phyloP scores from a whole-genome alignment of 30 jellyfish, hydroid and myxozoan genomes.

The Haliclystus octoradiatus region DNA sequence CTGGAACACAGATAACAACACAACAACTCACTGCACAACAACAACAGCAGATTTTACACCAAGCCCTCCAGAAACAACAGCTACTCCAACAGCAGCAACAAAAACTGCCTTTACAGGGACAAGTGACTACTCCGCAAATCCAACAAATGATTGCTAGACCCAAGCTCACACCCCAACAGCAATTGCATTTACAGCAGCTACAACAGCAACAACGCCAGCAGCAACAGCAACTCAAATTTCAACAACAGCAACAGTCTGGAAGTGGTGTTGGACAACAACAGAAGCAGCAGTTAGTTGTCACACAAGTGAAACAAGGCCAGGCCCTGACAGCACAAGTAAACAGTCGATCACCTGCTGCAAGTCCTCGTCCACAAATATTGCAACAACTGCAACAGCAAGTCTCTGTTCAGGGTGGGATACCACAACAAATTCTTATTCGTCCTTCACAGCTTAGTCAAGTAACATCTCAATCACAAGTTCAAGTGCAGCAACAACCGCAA shows the following conservation, averaged over 20 bases:
- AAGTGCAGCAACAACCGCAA: conserved; percentile 33
- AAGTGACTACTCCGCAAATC: conserved; percentile 50
- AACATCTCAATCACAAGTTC: conserved; percentile 17
- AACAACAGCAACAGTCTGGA: conserved; percentile 57
- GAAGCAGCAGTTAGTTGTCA: conserved; percentile 84
- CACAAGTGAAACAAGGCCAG: conserved; percentile 58
- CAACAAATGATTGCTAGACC: conserved; percentile 87
- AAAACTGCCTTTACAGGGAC: conserved; percentile 25
- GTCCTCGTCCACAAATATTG: conserved; percentile 9
- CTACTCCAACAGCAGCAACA: conserved; percentile 62
- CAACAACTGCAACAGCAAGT: conserved; percentile 51
- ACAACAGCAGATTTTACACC: conserved; percentile 80
- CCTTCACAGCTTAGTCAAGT: conserved; percentile 46
- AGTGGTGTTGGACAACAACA: conserved; percentile 61
- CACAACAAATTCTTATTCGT: conserved; percentile 80
- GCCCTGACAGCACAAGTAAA: conserved; percentile 46
- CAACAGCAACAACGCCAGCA: conserved; percentile 74
- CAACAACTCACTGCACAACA: conserved; percentile 71
- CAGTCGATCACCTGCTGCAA: conserved; percentile 7
- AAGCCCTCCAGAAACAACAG: conserved; percentile 67
- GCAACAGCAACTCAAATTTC: conserved; percentile 78
- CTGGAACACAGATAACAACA: conserved; percentile 70
- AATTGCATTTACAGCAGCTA: conserved; percentile 62
- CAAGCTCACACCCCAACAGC: conserved; percentile 71
- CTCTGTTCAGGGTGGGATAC: conserved; percentile 28